Percentiles rank a stretch among this genome's conserved stretches.
Evolutionary conservation across 2,797 vertebrate genomes (phyloP).

Genomic region (Chelidonichthys spinosus): DNA sequence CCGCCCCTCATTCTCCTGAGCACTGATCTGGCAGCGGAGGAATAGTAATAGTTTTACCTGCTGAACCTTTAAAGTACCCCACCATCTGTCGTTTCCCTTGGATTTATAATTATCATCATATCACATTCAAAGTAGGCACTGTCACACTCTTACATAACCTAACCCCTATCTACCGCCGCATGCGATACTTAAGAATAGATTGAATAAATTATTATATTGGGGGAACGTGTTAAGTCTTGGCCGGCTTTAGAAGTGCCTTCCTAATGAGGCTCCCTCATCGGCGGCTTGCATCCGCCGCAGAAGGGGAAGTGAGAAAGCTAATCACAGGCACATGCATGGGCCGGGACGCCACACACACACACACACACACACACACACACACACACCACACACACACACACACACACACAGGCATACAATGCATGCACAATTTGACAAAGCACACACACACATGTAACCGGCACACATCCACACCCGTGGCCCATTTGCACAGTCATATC

Average conservation of each 20-base stretch:
- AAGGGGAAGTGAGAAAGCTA: slow-evolving; percentile 44
- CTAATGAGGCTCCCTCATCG: slow-evolving; percentile 72
- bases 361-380: slow-evolving; percentile 12
- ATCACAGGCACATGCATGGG: slow-evolving; percentile 51
- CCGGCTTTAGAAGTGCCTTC: slow-evolving; percentile 62
- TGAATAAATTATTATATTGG: slow-evolving; percentile 80
- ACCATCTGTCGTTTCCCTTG: slow-evolving; percentile 70
- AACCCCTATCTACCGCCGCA: slow-evolving; percentile 59
- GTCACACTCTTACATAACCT: slow-evolving; percentile 75
- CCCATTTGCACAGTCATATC: slow-evolving; percentile 71
- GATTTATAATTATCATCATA: slow-evolving; percentile 79
- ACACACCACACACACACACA: background rate
- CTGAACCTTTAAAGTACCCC: slow-evolving; percentile 72
- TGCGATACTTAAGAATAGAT: slow-evolving; percentile 79
- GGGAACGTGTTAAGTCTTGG: slow-evolving; percentile 75
- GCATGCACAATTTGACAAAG: slow-evolving; percentile 18
- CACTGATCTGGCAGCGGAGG: slow-evolving; percentile 59
- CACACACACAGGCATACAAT: background rate
- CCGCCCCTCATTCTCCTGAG: slow-evolving; percentile 20
- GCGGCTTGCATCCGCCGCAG: slow-evolving; percentile 34
- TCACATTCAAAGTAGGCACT: slow-evolving; percentile 70
- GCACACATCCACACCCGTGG: background rate
- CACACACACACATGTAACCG: background rate
- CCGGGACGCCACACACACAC: slow-evolving; percentile 4
- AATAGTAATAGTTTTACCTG: slow-evolving; percentile 63